These are phyloP conservation scores for Spea multiplicata DNA, from an alignment of 2,113 vertebrate genomes.

Conservation along the genomic window DNA sequence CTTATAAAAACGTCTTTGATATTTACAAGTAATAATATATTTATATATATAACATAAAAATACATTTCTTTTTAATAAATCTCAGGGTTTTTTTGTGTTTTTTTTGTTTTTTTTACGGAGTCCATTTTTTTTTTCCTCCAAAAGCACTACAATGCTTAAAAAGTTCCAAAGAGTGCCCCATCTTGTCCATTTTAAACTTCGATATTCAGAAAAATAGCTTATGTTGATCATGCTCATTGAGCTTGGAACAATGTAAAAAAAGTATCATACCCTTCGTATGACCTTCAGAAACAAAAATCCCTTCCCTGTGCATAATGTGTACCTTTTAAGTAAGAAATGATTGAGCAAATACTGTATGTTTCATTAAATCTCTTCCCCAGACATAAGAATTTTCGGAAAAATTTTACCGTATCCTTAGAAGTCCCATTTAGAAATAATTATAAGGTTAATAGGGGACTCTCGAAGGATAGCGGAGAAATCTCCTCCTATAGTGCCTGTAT, in stretches of 20 bases:
- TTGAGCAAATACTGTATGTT: conserved; percentile 55
- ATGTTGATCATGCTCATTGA: conserved; percentile 82
- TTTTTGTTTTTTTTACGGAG: conserved; percentile 75
- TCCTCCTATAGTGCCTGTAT: background rate
- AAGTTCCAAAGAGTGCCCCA: conserved; percentile 73
- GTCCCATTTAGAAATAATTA: too few species aligned
- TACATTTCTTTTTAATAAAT: conserved; percentile 96
- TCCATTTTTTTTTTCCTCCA: conserved; percentile 65
- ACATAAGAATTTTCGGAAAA: background rate
- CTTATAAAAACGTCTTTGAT: conserved; percentile 99
- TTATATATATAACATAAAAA: conserved; percentile 99
- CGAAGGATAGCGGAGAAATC: too few species aligned
- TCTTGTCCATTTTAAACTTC: conserved; percentile 74
- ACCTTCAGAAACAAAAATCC: conserved; percentile 66
- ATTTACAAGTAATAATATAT: conserved; percentile 99
- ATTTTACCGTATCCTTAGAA: background rate
- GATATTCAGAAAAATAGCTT: conserved; percentile 84
- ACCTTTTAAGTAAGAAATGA: conserved; percentile 56
- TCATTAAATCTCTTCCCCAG: conserved; percentile 8
- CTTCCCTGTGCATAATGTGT: conserved; percentile 59
- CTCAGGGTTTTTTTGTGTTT: conserved; percentile 72
- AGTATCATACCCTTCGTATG: conserved; percentile 76
- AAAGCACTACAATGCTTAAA: conserved; percentile 76
- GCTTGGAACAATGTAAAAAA: conserved; percentile 76
- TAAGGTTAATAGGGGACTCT: too few species aligned